Conservation (phyloP, 2,797 vertebrate species). For the Denticeps clupeoides region DNA sequence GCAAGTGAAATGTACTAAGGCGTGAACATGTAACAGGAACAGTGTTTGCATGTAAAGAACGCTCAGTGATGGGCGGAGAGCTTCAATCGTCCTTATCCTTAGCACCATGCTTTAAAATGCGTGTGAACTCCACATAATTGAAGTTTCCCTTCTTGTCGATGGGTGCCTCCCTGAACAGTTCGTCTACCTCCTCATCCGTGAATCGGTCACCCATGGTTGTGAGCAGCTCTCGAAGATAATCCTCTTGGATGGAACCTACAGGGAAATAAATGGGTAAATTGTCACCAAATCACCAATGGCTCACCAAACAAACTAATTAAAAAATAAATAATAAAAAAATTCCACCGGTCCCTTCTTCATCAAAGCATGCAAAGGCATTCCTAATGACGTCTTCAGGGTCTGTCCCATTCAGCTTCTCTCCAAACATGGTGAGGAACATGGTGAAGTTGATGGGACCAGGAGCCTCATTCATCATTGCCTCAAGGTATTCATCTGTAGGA, state of each 20-base stretch:
- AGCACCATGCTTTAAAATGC: slow-evolving; percentile 88
- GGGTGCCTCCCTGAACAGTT: slow-evolving; percentile 87
- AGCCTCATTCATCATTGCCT: slow-evolving; percentile 93
- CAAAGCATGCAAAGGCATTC: slow-evolving; percentile 89
- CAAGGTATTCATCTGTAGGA: slow-evolving; percentile 85
- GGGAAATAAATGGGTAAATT: too few species aligned
- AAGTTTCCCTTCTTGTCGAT: slow-evolving; percentile 92
- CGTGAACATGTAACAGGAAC: slow-evolving; percentile 24
- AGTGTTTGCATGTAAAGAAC: slow-evolving; percentile 8
- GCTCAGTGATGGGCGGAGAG: background rate
- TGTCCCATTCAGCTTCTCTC: slow-evolving; percentile 88
- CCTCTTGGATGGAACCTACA: slow-evolving; percentile 80
- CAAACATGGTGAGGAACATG: too few species aligned
- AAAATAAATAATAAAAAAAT: background rate
- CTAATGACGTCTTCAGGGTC: slow-evolving; percentile 88
- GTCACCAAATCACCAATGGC: too few species aligned
- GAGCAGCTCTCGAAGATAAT: slow-evolving; percentile 80
- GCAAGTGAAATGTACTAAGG: slow-evolving; percentile 15
- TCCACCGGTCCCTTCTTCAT: slow-evolving; percentile 82
- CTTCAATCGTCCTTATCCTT: slow-evolving; percentile 86
- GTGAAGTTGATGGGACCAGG: slow-evolving; percentile 80
- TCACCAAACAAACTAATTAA: background rate
- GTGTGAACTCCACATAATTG: slow-evolving; percentile 91
- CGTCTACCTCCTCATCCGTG: slow-evolving; percentile 85
- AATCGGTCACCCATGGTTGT: slow-evolving; percentile 93